Evolutionary conservation across 2,888 invertebrate species (phyloP), one percentile per base, ranked within the genome.

Genomic region (Hartigia nigra): DNA sequence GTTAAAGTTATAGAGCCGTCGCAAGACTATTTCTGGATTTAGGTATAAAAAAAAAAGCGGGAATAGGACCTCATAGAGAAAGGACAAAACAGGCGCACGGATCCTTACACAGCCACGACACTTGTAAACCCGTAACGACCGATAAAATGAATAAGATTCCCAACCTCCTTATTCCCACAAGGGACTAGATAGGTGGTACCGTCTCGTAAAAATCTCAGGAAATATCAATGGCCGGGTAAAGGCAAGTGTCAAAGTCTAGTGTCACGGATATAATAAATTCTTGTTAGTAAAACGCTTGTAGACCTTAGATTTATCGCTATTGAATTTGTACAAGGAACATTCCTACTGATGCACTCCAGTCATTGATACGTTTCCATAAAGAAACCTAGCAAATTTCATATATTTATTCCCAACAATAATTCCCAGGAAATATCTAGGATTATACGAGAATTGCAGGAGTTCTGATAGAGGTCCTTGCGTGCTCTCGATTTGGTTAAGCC

Each of bases 401-500:
- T 55, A 55, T 55, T 55, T 55, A 55, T 55, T 55, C 55, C 23
- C 55, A 23, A 55, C 55, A 55, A 55, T 55, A 55, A 55, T 23
- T 14, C 2, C 55, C 23, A 1, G 23, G 2, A 55, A 55, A 55
- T 9, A 74, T 23, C 55, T 81, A 76, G 79, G 32, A 70, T 79
- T 77, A 76, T 79, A 78, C 78, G 76, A n/a, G 78, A 80, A 70
- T 80, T 79, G 76, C 70, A 78, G 14, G 75, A 75, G 36, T 75
- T 69, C 69, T 23, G 70, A 70, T 34, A 70, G 76, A 70, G 76
- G 23, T 12, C 14, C 36, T 11, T 74, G 77, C 34, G n/a, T 36
- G 74, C 12, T 83, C 81, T 82, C 82, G 85, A 88, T 88, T 85
- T 80, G 84, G 85, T 85, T 84, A 84, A 84, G 80, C 79, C 74